These are phyloP conservation scores for Brienomyrus brachyistius DNA, from an alignment of 2,113 vertebrate genomes.

Conservation along the genomic window DNA sequence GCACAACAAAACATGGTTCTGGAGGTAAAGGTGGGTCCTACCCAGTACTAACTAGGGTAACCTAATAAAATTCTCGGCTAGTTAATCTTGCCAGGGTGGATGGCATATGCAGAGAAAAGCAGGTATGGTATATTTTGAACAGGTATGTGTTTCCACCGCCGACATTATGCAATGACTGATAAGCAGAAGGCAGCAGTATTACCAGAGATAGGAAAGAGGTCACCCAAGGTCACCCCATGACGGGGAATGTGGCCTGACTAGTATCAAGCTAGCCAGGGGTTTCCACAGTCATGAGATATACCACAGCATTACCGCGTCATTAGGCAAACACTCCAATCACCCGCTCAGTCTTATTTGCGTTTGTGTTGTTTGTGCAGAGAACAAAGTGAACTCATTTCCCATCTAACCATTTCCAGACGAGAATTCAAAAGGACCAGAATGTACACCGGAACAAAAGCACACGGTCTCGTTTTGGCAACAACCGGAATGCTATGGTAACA, in stretches of 20 bases:
- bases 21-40: background rate
- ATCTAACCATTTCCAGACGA: background rate
- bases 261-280: background rate
- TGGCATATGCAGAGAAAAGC: background rate
- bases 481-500: background rate
- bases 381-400: background rate
- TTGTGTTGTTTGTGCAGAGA: background rate
- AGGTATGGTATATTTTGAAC: background rate
- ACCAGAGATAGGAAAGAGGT: background rate
- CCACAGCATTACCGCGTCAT: background rate
- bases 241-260: background rate
- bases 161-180: background rate
- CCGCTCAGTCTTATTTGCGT: background rate
- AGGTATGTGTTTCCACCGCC: background rate
- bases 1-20: background rate
- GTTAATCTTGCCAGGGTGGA: background rate
- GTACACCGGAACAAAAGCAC: background rate
- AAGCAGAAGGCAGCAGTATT: background rate
- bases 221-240: slow-evolving; percentile 25
- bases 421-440: background rate
- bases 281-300: background rate
- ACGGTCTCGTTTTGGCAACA: background rate
- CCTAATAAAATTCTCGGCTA: background rate
- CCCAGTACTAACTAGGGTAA: background rate
- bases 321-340: background rate